Percentiles rank a stretch among this genome's conserved stretches.
Evolutionary conservation across 2,113 vertebrate species (phyloP).

Genomic region (Limanda limanda): DNA sequence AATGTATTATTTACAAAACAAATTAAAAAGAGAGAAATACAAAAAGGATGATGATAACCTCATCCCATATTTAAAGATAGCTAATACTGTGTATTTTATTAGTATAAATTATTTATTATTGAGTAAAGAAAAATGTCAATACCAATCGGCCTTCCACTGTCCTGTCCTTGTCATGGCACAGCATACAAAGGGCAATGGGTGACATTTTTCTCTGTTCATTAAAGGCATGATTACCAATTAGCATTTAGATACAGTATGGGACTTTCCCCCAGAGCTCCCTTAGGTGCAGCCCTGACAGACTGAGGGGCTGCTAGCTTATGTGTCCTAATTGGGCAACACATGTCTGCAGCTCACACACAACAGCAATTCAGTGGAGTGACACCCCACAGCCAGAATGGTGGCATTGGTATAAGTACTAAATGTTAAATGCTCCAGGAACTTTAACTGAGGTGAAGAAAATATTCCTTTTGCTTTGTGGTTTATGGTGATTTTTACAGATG

Average conservation of each 20-base stretch:
- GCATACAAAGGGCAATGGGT: neutral
- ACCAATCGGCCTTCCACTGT: neutral
- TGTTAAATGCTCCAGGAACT: no score
- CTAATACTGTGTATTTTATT: no score
- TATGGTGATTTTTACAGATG: no score
- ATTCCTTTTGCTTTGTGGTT: no score
- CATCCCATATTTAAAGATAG: no score
- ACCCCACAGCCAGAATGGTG: neutral
- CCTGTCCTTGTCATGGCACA: neutral
- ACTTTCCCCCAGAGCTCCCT: constrained; percentile 36
- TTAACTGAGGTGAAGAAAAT: no score
- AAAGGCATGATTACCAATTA: constrained; percentile 42
- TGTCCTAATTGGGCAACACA: constrained; percentile 22
- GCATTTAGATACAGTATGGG: constrained; percentile 53
- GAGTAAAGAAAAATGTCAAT: neutral
- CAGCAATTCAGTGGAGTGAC: constrained; percentile 3
- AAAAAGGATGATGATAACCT: no score
- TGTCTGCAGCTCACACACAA: constrained; percentile 14
- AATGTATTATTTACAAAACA: no score
- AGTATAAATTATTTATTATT: no score
- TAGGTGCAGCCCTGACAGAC: constrained; percentile 22
- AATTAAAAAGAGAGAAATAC: no score
- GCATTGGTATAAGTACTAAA: neutral
- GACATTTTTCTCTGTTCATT: constrained; percentile 32
- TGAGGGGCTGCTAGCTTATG: constrained; percentile 33